Evolutionary conservation across 2,888 invertebrate species (phyloP), one percentile per base, ranked within the genome.

Genomic region (Drepanosiphum platanoidis): DNA sequence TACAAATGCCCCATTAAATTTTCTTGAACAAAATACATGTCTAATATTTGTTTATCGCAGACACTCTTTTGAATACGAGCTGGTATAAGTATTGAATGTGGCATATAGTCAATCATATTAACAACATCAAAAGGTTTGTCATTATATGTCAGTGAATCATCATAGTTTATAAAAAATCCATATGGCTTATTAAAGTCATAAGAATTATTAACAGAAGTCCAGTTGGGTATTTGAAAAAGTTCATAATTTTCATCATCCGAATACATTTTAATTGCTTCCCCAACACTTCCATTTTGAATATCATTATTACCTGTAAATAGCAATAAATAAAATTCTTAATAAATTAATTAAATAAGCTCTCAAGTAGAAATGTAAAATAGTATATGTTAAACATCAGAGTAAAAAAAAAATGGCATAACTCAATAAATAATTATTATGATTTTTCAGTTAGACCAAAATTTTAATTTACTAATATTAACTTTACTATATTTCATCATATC

Each of bases 11-110:
- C 75, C 75, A 84, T 68, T 70, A 84, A 9, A 39, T 75, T 66
- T 77, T 84, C 52, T 77, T 84, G 52, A 18, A n/a, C 4, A 68
- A 84, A 84, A 66, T 68, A 68, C 52, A 75, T 68, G 9, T 84
- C 15, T 9, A 84, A 52, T 75, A 84, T 84, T 68, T 77, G 52
- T n/a, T 68, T 46, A 68, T 84, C 61, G 15, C 77, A 84, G 27
- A 75, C 75, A 75, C 32, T 77, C 13, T 77, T 84, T 66, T 68
- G 58, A 30, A 84, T 39, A 3, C 52, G 46, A 52, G 84, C 74
- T 5, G 84, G 84, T 84, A 84, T 84, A 30, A 84, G n/a, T 77
- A 84, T 36, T 8, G 84, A 66, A 68, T 84, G 66, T 32, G 84
- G 77, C 39, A 84, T 3, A 84, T 77, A 77, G 9, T 84, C 75